Evolutionary conservation across 2,797 vertebrate genomes (phyloP).

Genomic region (Eremophila alpestris): DNA sequence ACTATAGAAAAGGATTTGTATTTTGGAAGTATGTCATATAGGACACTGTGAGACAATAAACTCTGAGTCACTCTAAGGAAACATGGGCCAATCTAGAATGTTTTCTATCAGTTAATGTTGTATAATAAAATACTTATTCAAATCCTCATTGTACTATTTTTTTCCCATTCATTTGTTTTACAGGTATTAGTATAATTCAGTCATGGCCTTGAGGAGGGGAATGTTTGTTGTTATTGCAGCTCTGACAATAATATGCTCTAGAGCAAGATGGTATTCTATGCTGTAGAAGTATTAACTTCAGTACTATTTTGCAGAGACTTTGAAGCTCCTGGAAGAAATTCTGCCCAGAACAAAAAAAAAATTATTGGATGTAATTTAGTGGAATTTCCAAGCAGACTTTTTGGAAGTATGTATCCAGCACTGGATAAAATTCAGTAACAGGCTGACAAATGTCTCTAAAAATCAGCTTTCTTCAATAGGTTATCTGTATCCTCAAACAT

Average conservation of each 20-base stretch:
- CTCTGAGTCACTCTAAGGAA: not conserved
- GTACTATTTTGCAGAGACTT: not conserved
- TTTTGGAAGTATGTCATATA: not conserved
- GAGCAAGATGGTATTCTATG: not conserved
- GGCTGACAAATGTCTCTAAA: not conserved
- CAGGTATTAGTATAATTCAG: not conserved
- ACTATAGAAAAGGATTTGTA: not conserved
- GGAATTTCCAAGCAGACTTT: not conserved
- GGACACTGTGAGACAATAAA: not conserved
- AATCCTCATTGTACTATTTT: not conserved
- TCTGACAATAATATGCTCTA: not conserved
- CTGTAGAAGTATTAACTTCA: not conserved
- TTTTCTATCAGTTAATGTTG: not conserved
- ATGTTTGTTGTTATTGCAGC: not conserved
- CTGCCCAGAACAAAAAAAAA: not conserved
- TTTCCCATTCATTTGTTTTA: not conserved
- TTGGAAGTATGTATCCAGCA: not conserved
- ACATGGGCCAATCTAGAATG: not conserved
- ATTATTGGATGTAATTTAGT: not conserved
- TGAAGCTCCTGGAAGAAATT: not conserved
- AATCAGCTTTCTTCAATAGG: not conserved
- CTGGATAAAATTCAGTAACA: not conserved
- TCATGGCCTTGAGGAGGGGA: not conserved
- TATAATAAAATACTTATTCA: not conserved
- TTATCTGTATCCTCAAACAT: not conserved